A percentile compares a stretch with the other conserved stretches of the same genome.
phyloP scores from a whole-genome alignment of 2,113 vertebrate genomes.

The Cryptomyrus ogoouensis region DNA sequence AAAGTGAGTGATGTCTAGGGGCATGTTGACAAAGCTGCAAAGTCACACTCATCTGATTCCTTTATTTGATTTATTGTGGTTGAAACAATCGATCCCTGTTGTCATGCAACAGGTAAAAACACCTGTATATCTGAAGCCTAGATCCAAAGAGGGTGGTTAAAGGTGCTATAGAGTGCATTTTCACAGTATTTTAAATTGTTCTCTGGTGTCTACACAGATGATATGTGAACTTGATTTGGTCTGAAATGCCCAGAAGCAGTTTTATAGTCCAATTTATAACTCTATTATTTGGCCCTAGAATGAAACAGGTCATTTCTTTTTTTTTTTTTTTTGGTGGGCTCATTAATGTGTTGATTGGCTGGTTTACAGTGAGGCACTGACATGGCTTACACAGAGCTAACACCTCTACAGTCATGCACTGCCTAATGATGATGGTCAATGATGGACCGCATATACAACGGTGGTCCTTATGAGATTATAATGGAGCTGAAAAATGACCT shows the following conservation, averaged over 20 bases:
- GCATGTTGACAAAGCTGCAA: not conserved
- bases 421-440: not conserved
- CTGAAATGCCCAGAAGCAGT: not conserved
- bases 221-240: not conserved
- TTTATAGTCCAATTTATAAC: not conserved
- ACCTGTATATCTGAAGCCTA: not conserved
- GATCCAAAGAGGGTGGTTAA: not conserved
- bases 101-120: not conserved
- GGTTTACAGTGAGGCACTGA: not conserved
- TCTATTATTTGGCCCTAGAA: not conserved
- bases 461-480: not conserved
- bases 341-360: not conserved
- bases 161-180: not conserved
- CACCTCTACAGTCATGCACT: not conserved
- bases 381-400: not conserved
- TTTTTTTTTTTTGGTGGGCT: not conserved
- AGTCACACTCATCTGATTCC: not conserved
- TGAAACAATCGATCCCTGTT: not conserved
- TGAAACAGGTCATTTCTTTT: not conserved
- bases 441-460: not conserved
- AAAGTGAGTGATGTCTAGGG: not conserved
- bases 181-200: not conserved
- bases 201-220: not conserved
- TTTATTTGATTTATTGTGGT: not conserved
- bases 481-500: not conserved